Evolutionary conservation across 92 coral and sea anemone genomes (phyloP), one percentile per base, ranked within the genome.

Genomic region (Blastomussa wellsi): DNA sequence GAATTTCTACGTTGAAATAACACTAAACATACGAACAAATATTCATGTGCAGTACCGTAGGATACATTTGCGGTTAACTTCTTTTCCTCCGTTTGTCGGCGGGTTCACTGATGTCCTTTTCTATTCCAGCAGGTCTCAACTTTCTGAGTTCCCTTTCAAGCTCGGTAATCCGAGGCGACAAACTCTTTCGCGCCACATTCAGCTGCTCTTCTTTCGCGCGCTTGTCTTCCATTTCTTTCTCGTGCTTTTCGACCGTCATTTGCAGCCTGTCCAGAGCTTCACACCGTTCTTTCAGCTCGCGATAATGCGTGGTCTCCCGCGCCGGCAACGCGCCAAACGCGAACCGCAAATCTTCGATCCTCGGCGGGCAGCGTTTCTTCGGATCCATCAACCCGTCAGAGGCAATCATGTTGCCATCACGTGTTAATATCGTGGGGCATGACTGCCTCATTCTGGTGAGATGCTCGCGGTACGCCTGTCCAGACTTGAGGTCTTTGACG

Each of bases 321-420:
- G 93, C 92, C 7, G 97, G 97, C 38, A 94, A 67, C 44, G 92
- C 89, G 0, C 97, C 97, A 76, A 94, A 94, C 26, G 94, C 59
- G 47, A 90, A 89, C 57, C 59, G 92, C 81, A 94, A 69, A 16
- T 89, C 90, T 72, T 69, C 74, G 7, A 94, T 79, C 49, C 83
- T 84, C 35, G 62, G 81, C 14, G 97, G 97, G 17, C 97, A 94
- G 55, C 89, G 75, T 36, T 79, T 81, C 86, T 87, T 92, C 3
- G 97, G 97, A 73, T 94, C 97, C 97, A 94, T 94, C 48, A 94
- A 84, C 32, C 97, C 97, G 76, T 94, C 97, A 28, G 91, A 77
- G 15, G 97, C 97, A 44, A 94, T 94, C 93, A 94, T 88, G 85
- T 94, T 88, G 15, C 97, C 97, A 83, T 94, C 97, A 71, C 88